Base-by-base conservation (phyloP, 2,888 invertebrate species). In the Eilema griseolum region DNA sequence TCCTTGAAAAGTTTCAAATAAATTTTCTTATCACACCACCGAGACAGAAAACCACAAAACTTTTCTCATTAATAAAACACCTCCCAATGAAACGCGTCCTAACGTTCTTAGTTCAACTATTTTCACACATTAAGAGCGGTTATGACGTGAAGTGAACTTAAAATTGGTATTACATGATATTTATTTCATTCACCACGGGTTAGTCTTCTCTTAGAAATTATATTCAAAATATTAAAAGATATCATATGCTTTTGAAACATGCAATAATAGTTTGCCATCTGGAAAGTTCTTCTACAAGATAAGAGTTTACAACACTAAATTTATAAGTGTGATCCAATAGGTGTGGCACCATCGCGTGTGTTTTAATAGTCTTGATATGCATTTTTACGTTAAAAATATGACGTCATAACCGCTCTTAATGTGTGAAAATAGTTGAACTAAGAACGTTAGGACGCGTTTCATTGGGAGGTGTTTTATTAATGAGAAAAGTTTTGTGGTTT, bases 361-460 rank as follows among this genome's bases (percentile, higher is more conserved):
- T 60, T 75, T 79, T 81, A 81, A 80, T 76, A 71, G 71, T 75
- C 72, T 73, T 81, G 83, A 86, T 87, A 87, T 88, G 86, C 85
- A 88, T 80, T 83, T 86, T 88, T 84, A 86, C 78, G 80, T 77
- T 81, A 72, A 81, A 85, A 83, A 84, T 86, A 80, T 83, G 73
- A 81, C 81, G 76, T 72, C 77, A 81, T 87, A 83, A 86, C 80
- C 68, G 26, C 72, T 74, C 75, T 79, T 82, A 80, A 80, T 80
- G 82, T 81, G 77, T 69, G 69, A 82, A 84, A 67, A 72, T 66
- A 56, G 73, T 73, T 28, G 52, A 20, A 61, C 23, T 62, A 46
- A 62, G 46, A 63, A 64, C 66, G n/a, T 57, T 37, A 61, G 61
- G 69, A n/a, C 26, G 37, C 37, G 65, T 66, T 65, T 57, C 24